Percentiles rank a stretch among this genome's conserved stretches.
These are phyloP conservation scores for Eutolmus rufibarbis DNA, from an alignment of 2,888 invertebrate species.

Conservation along the genomic window DNA sequence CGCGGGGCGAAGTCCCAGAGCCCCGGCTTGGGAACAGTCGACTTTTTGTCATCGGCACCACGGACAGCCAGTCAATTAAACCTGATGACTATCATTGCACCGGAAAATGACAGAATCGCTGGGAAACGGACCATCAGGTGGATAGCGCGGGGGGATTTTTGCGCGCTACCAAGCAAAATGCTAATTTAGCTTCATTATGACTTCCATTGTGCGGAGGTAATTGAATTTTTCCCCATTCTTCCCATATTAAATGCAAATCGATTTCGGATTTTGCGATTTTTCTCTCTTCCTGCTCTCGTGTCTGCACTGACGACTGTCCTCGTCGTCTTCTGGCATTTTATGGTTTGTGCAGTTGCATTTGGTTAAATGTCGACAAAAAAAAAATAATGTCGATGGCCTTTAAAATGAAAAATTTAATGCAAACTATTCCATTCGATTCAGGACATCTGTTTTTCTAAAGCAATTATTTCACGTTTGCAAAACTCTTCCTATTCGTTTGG, in stretches of 20 bases:
- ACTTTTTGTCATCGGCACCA: not conserved
- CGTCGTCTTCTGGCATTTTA: not conserved
- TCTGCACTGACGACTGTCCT: not conserved
- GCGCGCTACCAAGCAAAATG: conserved; percentile 17
- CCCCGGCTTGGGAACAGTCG: not conserved
- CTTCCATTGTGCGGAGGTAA: conserved; percentile 34
- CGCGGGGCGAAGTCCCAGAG: not conserved
- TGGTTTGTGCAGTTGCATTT: not conserved
- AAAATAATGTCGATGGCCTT: not conserved
- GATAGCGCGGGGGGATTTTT: not conserved
- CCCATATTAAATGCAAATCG: conserved; percentile 34
- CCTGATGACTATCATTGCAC: not conserved
- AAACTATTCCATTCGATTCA: not conserved
- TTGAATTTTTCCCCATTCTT: conserved; percentile 37
- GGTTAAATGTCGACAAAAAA: not conserved
- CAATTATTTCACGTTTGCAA: not conserved
- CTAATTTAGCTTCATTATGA: conserved; percentile 40
- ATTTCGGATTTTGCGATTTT: conserved; percentile 20
- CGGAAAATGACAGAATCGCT: not conserved
- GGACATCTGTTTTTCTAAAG: not conserved
- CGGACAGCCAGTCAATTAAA: not conserved
- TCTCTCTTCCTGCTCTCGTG: not conserved
- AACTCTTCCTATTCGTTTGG: not conserved
- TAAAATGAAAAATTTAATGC: not conserved
- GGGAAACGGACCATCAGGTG: not conserved